Base-by-base conservation (phyloP, 2,888 invertebrate genomes). In the Arrhopalites spinosus region DNA sequence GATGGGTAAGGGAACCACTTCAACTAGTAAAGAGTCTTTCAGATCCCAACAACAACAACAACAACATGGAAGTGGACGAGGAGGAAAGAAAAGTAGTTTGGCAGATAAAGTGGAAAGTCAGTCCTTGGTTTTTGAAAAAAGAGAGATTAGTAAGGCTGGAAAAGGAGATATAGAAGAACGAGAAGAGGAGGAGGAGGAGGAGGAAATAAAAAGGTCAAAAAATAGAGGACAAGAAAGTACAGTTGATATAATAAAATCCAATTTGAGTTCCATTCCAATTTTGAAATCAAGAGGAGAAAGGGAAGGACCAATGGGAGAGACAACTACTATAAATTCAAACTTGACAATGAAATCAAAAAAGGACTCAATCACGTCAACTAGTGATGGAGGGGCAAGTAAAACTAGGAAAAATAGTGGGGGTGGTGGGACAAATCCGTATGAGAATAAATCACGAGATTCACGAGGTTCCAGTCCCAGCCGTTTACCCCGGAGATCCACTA, bases 361-460 rank as follows among this genome's bases (percentile, higher is more conserved):
- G 47, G 61, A 17, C 59, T 73, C 73, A 63, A 73, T 63, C 50
- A 76, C 76, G 27, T 56, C 76, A 72, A 73, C 61, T 68, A n/a
- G 63, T 50, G 25, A 25, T 59, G 27, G 59, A 59, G 25, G 53
- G n/a, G 36, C 71, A n/a, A 71, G 53, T 36, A 76, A 73, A 74
- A 71, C n/a, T n/a, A 72, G 59, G 45, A 47, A 53, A 53, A 68
- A 45, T 63, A 36, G 1, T 29, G 2, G 23, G 1, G 67, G 67
- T 20, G 25, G n/a, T 11, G 27, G 25, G 13, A 27, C 30, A 29
- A 63, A 23, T 29, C 43, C 63, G 27, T 20, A 23, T 64, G 70
- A 66, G 27, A 77, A 77, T 70, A 75, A 77, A 77, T 77, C 77
- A 70, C 72, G 77, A 15, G 74, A 66, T 43, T 71, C 77, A 59